phyloP scores from a whole-genome alignment of 2,797 vertebrate genomes.

The Malurus splendens region DNA sequence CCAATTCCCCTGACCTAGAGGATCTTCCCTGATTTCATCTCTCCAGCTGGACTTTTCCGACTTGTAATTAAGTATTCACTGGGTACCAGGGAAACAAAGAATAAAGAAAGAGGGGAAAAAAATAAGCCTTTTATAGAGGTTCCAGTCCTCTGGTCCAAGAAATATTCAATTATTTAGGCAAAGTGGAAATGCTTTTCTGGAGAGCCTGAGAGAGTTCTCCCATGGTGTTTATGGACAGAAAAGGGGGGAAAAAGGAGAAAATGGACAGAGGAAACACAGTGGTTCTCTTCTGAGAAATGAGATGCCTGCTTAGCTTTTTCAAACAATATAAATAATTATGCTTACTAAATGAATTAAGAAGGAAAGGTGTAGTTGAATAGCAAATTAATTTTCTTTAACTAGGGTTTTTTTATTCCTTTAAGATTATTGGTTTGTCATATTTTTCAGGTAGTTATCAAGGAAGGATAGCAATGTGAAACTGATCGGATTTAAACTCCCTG shows the following conservation, averaged over 20 bases:
- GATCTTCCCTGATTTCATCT: slow-evolving; percentile 51
- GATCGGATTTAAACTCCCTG: not conserved
- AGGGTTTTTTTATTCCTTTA: not conserved
- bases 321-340: not conserved
- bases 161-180: slow-evolving; percentile 35
- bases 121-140: slow-evolving; percentile 19
- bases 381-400: not conserved
- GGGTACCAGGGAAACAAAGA: slow-evolving; percentile 22
- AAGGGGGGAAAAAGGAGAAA: not conserved
- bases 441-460: not conserved
- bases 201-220: not conserved
- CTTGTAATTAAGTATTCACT: not conserved
- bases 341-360: not conserved
- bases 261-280: not conserved
- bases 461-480: not conserved
- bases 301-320: not conserved
- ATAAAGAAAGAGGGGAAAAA: slow-evolving; percentile 27
- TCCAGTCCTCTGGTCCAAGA: slow-evolving; percentile 26
- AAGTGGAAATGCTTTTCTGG: slow-evolving; percentile 10
- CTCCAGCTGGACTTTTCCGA: slow-evolving; percentile 28
- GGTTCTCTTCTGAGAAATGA: not conserved
- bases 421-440: not conserved
- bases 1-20: slow-evolving; percentile 5
- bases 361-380: not conserved
- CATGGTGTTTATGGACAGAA: not conserved